Evolutionary conservation across 92 coral and sea anemone genomes (phyloP), one percentile per base, ranked within the genome.

Genomic region (Parazoanthus darwini): DNA sequence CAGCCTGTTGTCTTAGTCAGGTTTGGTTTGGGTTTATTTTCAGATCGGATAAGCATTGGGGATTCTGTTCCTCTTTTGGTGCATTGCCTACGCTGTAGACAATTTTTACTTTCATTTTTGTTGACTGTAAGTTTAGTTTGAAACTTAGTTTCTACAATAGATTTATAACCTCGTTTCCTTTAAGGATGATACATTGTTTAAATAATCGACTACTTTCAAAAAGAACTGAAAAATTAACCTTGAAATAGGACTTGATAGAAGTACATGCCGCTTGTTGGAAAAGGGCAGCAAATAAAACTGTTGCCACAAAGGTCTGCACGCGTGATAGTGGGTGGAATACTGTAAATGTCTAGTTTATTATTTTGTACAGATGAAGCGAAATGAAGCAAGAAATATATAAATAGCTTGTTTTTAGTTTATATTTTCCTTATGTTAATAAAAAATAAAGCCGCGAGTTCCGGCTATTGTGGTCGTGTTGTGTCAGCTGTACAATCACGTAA

Each of bases 271-370:
- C 25, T 5, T 63, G 70, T 63, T 18, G 70, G 7, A 5, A 23
- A 26, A 23, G 70, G 22, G 25, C 59, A 54, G 4, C 3, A 54
- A 54, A 4, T 5, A 22, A 20, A 26, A 20, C 22, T 63, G 70
- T 63, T 63, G 23, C 39, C 46, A 39, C 48, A 37, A 18, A 76
- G 39, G 48, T 79, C 82, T 46, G 42, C 20, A 23, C 44, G 82
- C 63, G 23, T 50, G 67, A 39, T 63, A 54, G 42, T 79, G 37
- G 67, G 44, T 79, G 63, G 67, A 50, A 54, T 51, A 79, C 48
- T 79, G 82, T 50, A 50, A 79, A 79, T 79, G 82, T 48, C 59
- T 25, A n/a, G 78, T 73, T 48, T 78, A 79, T 46, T 79, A 79
- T 46, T n/a, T 79, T 79, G 82, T 79, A 79, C 82, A 79, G 67